A percentile compares a stretch with the other conserved stretches of the same genome.
These are phyloP conservation scores for Bubo scandiacus DNA, from an alignment of 2,113 vertebrate genomes.

Conservation along the genomic window DNA sequence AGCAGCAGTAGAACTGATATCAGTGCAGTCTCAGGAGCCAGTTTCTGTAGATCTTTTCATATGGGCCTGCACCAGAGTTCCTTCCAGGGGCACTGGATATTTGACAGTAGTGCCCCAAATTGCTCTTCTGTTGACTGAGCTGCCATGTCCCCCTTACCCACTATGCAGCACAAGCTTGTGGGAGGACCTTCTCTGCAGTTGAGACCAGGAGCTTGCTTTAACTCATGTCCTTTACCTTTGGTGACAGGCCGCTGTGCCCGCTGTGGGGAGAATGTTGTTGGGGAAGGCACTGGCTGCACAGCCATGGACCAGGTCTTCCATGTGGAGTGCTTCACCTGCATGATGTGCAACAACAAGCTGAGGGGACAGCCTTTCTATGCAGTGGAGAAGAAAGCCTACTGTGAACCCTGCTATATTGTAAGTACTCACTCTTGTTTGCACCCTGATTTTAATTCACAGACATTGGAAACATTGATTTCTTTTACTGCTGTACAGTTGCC, in stretches of 20 bases:
- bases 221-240: not conserved
- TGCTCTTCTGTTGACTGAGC: not conserved
- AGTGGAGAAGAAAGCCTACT: slow-evolving; percentile 96
- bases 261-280: slow-evolving; percentile 95
- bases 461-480: not conserved
- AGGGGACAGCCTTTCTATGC: slow-evolving; percentile 96
- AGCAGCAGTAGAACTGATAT: not conserved
- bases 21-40: not conserved
- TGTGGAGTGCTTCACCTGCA: slow-evolving; percentile 92
- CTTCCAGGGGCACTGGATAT: fast-evolving
- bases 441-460: not conserved
- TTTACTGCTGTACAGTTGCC: not conserved
- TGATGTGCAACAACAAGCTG: slow-evolving; percentile 89
- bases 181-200: not conserved
- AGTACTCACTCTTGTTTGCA: slow-evolving; percentile 57
- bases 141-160: fast-evolving
- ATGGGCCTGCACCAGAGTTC: not conserved
- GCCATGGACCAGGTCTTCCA: slow-evolving; percentile 99
- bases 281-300: slow-evolving; percentile 94
- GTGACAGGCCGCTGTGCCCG: slow-evolving; percentile 89
- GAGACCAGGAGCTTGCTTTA: not conserved
- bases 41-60: not conserved
- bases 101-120: not conserved
- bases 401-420: slow-evolving; percentile 97
- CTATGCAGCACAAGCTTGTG: fast-evolving